phyloP scores from a whole-genome alignment of 2,113 vertebrate species.

The Hepsetus odoe region DNA sequence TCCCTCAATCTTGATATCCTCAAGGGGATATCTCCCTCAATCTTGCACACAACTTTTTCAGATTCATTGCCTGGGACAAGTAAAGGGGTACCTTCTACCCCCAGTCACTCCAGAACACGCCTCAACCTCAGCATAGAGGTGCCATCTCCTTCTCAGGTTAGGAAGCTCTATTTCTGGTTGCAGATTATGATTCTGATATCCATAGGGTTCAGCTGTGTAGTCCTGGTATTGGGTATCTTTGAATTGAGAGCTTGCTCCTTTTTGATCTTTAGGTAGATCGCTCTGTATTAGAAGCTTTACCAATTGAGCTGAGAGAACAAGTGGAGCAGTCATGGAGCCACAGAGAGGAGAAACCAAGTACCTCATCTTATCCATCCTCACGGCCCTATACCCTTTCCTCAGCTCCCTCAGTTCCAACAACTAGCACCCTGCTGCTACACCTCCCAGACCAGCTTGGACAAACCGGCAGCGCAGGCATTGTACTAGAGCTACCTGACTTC shows the following conservation, averaged over 20 bases:
- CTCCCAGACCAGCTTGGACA: conserved; percentile 85
- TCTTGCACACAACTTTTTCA: conserved; percentile 61
- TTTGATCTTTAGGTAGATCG: conserved; percentile 82
- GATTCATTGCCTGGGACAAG: conserved; percentile 75
- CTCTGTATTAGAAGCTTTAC: conserved; percentile 91
- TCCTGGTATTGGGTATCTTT: background rate
- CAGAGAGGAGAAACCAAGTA: conserved; percentile 65
- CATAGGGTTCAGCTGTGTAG: background rate
- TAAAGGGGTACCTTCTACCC: conserved; percentile 72
- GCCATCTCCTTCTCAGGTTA: conserved; percentile 93
- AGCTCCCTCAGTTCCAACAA: conserved; percentile 66
- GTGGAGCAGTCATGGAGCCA: conserved; percentile 83
- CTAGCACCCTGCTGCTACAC: conserved; percentile 85
- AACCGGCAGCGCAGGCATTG: conserved; percentile 76
- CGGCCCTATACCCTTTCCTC: conserved; percentile 59
- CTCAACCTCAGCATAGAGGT: conserved; percentile 92
- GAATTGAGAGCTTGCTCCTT: background rate
- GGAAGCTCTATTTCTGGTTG: background rate
- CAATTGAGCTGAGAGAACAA: conserved; percentile 88
- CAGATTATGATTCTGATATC: background rate
- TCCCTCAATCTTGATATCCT: too few species aligned
- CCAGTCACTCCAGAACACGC: conserved; percentile 74
- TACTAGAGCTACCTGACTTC: conserved; percentile 91
- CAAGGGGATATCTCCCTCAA: conserved; percentile 67
- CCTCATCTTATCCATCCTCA: conserved; percentile 54